Conservation (phyloP, 2,113 vertebrate genomes). For the Oncorhynchus kisutch region DNA sequence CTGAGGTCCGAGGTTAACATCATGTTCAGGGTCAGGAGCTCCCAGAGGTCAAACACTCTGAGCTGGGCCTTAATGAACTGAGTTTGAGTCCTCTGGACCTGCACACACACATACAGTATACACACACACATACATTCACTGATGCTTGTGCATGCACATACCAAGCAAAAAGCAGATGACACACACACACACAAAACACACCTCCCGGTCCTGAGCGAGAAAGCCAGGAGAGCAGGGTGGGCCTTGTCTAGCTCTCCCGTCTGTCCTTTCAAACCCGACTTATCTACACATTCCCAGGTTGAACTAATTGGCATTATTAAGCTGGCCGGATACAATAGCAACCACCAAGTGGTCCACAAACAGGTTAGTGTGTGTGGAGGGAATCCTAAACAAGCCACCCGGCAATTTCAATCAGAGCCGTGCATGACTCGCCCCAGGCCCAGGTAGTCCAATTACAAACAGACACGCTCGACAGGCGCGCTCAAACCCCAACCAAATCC, state of each 20-base stretch:
- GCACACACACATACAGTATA: neutral
- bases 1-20: neutral
- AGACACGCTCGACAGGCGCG: conserved; percentile 47
- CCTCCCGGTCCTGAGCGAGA: neutral
- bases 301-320: conserved; percentile 73
- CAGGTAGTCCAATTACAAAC: conserved; percentile 73
- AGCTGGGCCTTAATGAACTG: neutral
- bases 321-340: conserved; percentile 42
- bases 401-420: conserved; percentile 69
- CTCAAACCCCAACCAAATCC: conserved; percentile 44
- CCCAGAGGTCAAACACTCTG: neutral
- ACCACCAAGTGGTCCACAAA: conserved; percentile 7
- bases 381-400: conserved; percentile 68
- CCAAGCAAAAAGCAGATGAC: neutral
- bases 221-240: conserved; percentile 27
- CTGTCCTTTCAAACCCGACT: conserved; percentile 52
- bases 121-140: neutral
- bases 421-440: conserved; percentile 56
- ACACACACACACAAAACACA: conserved; percentile 1
- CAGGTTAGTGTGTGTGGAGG: conserved; percentile 24
- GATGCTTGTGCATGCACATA: conserved; percentile 1
- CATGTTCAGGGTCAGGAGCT: conserved; percentile 1
- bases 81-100: neutral
- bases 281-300: conserved; percentile 66
- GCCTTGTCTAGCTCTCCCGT: conserved; percentile 34